Percentiles rank a stretch among this genome's conserved stretches.
Evolutionary conservation across 2,888 invertebrate species (phyloP).

Genomic region (Nomada ferruginata): DNA sequence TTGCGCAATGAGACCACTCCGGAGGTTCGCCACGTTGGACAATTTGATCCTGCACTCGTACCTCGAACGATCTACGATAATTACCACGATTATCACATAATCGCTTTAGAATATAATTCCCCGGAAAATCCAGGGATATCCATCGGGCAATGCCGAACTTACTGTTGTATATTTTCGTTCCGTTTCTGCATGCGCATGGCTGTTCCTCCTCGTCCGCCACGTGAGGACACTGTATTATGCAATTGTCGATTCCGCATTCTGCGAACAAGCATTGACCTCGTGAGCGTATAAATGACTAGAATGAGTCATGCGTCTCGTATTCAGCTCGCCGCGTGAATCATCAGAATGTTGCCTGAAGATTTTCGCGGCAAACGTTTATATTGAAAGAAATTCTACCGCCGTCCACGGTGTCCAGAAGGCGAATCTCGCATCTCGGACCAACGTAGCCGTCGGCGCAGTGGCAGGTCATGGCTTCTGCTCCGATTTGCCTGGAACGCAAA

Average conservation of each 20-base stretch:
- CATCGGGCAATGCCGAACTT: constrained; percentile 65
- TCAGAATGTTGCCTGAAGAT: constrained; percentile 11
- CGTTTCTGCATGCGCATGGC: constrained; percentile 84
- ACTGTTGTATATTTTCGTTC: constrained; percentile 83
- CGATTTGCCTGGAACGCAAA: constrained; percentile 88
- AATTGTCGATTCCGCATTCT: constrained; percentile 84
- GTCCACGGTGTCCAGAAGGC: constrained; percentile 82
- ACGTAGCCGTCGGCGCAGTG: constrained; percentile 89
- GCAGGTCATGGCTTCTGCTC: constrained; percentile 90
- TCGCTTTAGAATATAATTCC: neutral
- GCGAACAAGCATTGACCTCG: constrained; percentile 66
- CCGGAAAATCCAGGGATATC: neutral
- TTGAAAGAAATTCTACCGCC: constrained; percentile 64
- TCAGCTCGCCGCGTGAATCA: constrained; percentile 2
- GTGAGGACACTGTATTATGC: constrained; percentile 84
- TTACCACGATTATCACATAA: neutral
- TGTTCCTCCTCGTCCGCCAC: constrained; percentile 80
- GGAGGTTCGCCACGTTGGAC: constrained; percentile 81
- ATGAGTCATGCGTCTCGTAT: constrained; percentile 28
- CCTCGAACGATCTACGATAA: constrained; percentile 86
- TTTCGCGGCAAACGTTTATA: neutral
- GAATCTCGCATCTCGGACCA: constrained; percentile 90
- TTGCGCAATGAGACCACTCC: constrained; percentile 70
- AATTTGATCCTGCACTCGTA: constrained; percentile 86
- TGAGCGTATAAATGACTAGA: neutral